Evolutionary conservation across 2,797 vertebrate genomes (phyloP).

Genomic region (Enteromius fasciolatus): DNA sequence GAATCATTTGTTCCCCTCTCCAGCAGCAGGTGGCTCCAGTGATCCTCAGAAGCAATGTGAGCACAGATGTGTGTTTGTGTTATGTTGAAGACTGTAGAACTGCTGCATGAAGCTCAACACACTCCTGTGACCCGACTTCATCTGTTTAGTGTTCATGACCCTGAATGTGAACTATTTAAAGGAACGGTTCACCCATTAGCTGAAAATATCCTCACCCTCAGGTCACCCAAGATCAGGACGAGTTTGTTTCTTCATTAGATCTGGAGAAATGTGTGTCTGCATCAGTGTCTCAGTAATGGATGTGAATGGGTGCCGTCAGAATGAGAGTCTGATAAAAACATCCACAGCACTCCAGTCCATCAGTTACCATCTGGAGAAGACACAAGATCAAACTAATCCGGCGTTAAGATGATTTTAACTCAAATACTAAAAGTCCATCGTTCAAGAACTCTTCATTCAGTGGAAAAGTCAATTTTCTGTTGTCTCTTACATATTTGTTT

Average conservation of each 20-base stretch:
- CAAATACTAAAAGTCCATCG: too few species aligned
- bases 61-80: neutral
- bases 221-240: fast-evolving
- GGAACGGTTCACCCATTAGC: neutral
- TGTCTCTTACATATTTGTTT: too few species aligned
- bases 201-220: neutral
- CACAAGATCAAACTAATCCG: too few species aligned
- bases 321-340: neutral
- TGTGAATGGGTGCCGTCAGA: neutral
- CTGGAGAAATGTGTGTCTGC: neutral
- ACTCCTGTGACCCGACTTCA: neutral
- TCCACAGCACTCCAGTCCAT: neutral
- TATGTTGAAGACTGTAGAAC: neutral
- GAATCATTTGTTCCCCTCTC: too few species aligned
- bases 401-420: too few species aligned
- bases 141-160: neutral
- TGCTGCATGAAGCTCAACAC: neutral
- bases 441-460: too few species aligned
- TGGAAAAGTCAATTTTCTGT: too few species aligned
- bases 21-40: slow-evolving; percentile 2
- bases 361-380: too few species aligned
- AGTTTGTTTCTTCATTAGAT: neutral
- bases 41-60: neutral
- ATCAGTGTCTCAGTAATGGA: too few species aligned
- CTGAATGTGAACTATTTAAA: neutral